phyloP scores from a whole-genome alignment of 2,888 invertebrate species.

The Sicus ferrugineus region DNA sequence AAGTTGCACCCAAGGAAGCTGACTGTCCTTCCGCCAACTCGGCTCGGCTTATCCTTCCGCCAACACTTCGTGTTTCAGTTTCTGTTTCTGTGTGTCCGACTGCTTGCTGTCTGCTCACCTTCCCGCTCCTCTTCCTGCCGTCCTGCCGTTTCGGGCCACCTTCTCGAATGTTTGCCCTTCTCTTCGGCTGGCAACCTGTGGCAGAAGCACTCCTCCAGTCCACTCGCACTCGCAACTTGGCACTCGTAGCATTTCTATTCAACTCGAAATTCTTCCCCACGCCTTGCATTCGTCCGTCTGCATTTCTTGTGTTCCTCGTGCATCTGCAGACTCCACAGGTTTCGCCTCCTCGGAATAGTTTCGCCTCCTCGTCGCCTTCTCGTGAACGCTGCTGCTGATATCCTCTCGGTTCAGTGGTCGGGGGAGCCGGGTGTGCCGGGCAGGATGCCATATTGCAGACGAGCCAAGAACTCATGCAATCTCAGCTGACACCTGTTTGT shows the following conservation, averaged over 20 bases:
- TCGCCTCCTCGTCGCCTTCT: not conserved
- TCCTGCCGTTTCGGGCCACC: not conserved
- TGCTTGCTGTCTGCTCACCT: not conserved
- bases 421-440: too few relatives aligned
- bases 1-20: slow-evolving; percentile 15
- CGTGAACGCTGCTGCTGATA: too few relatives aligned
- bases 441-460: too few relatives aligned
- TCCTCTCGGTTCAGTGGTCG: slow-evolving; percentile 5
- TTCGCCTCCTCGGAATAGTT: slow-evolving; percentile 17
- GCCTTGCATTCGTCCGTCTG: not conserved
- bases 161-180: not conserved
- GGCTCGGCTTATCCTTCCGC: not conserved
- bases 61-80: not conserved
- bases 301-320: not conserved
- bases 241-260: slow-evolving; percentile 19
- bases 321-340: slow-evolving; percentile 8
- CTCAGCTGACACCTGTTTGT: slow-evolving; percentile 28
- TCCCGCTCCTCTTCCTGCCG: not conserved
- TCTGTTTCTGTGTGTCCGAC: not conserved
- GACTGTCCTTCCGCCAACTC: not conserved
- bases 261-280: slow-evolving; percentile 15
- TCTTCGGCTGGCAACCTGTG: slow-evolving; percentile 15
- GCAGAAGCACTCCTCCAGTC: slow-evolving; percentile 9
- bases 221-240: slow-evolving; percentile 23
- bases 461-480: slow-evolving; percentile 19